A percentile compares a stretch with the other conserved stretches of the same genome.
phyloP scores from a whole-genome alignment of 2,888 invertebrate genomes.

The Artemia sinica region DNA sequence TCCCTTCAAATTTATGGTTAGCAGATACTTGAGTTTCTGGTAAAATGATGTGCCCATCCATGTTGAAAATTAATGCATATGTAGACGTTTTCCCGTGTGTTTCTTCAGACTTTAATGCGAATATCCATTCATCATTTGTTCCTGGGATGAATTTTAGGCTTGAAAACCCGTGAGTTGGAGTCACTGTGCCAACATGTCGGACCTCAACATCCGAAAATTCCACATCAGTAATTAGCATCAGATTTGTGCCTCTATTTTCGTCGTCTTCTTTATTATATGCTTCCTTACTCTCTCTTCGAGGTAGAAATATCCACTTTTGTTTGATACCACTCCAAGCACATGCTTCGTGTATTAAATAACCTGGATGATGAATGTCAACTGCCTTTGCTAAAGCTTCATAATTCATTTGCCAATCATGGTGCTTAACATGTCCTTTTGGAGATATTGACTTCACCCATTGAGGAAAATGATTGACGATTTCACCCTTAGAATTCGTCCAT shows the following conservation, averaged over 20 bases:
- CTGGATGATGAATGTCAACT: constrained; percentile 68
- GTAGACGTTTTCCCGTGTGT: too few species aligned
- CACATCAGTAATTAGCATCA: constrained; percentile 62
- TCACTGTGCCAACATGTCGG: constrained; percentile 39
- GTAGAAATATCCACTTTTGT: constrained; percentile 79
- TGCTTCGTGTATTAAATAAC: constrained; percentile 94
- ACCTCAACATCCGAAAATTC: constrained; percentile 48
- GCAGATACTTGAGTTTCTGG: constrained; percentile 55
- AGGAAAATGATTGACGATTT: constrained; percentile 67
- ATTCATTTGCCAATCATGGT: constrained; percentile 39
- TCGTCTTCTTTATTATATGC: constrained; percentile 78
- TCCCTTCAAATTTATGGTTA: constrained; percentile 75
- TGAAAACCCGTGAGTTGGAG: constrained; percentile 75
- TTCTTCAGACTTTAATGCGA: too few species aligned
- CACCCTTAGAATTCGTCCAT: constrained; percentile 76
- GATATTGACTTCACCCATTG: constrained; percentile 80
- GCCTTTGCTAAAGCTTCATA: constrained; percentile 48
- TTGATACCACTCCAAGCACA: constrained; percentile 73
- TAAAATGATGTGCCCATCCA: constrained; percentile 56
- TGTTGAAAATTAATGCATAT: too few species aligned
- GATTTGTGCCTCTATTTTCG: constrained; percentile 71
- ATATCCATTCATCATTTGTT: too few species aligned
- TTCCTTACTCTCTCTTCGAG: constrained; percentile 67
- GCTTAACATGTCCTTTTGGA: constrained; percentile 54
- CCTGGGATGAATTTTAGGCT: constrained; percentile 97